Base-by-base conservation (phyloP, 2,888 invertebrate species). In the Tortrix viridana region DNA sequence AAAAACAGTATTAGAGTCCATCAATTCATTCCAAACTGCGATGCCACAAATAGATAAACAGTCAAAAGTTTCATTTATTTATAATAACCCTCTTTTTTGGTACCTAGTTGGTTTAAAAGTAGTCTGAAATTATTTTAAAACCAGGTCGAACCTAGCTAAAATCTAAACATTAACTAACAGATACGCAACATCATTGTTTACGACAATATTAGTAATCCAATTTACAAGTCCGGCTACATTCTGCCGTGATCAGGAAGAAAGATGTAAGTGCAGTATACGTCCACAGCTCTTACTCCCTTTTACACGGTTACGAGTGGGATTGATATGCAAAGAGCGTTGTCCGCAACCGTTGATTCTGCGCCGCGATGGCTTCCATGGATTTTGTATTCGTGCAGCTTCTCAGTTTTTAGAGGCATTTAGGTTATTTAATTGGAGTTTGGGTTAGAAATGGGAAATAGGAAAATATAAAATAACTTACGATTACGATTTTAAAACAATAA, bases 291-390 rank as follows among this genome's bases (percentile, higher is more conserved):
- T 61, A 44, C 18, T 37, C 32, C 55, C 9, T 43, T 61, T 44
- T 43, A 5, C 9, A 5, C 1, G 48, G 12, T 23, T n/a, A 3
- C 18, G 41, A 41, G 9, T 22, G 23, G 44, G 18, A 56, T 61
- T 56, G 49, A 55, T 61, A 61, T 61, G 61, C 61, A 61, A 61
- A 61, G 61, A 55, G 43, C 61, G 61, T 56, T 49, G 61, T 44
- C 44, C 20, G 50, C 61, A 56, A 56, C 49, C 55, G 61, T 61
- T 61, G 61, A 61, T 61, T 55, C 55, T 44, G 49, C 20, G 37
- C 49, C 61, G 49, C 55, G 54, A 55, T 48, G 54, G 55, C 60
- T 59, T 52, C 18, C 22, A 54, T 61, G 48, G 54, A 61, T 49
- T 61, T 55, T 55, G 55, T 61, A 61, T 61, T 50, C 49, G 49